Percentiles rank a stretch among this genome's conserved stretches.
These are phyloP conservation scores for Rhingia campestris DNA, from an alignment of 2,888 invertebrate species.

Conservation along the genomic window DNA sequence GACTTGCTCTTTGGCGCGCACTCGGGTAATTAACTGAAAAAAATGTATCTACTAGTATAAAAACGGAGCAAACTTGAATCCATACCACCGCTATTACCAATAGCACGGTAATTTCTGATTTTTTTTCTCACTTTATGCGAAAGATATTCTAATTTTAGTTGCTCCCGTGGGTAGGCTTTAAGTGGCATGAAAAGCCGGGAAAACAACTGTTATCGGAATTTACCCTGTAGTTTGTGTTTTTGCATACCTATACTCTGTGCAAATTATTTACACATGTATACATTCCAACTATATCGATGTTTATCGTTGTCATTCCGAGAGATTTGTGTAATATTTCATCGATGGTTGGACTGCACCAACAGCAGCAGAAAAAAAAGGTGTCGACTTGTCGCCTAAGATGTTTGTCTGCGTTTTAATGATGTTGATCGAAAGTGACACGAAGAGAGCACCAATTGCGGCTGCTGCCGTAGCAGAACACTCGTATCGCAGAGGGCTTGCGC, in stretches of 20 bases:
- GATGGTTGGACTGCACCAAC: conserved; percentile 25
- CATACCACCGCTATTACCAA: conserved; percentile 6
- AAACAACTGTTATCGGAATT: conserved; percentile 73
- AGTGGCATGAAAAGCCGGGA: conserved; percentile 72
- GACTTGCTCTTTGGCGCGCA: conserved; percentile 45
- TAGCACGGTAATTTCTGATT: background rate
- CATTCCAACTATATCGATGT: conserved; percentile 22
- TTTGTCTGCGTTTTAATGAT: conserved; percentile 50
- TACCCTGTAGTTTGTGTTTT: conserved; percentile 7
- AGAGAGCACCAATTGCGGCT: conserved; percentile 8
- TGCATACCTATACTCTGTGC: background rate
- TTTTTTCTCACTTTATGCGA: conserved; percentile 47
- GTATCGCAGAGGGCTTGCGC: background rate
- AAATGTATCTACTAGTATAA: conserved; percentile 1
- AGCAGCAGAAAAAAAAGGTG: conserved; percentile 45
- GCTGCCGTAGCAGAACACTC: background rate
- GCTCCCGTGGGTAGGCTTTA: conserved; percentile 74
- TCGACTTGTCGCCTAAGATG: conserved; percentile 46
- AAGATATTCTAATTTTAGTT: conserved; percentile 74
- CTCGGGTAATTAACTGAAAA: conserved; percentile 42
- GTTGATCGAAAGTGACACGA: conserved; percentile 62
- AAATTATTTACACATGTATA: conserved; percentile 54
- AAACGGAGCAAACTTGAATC: conserved; percentile 52
- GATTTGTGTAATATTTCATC: conserved; percentile 68
- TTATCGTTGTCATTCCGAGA: conserved; percentile 68